Base-by-base conservation (phyloP, 2,797 vertebrate genomes). In the Amblyraja radiata region DNA sequence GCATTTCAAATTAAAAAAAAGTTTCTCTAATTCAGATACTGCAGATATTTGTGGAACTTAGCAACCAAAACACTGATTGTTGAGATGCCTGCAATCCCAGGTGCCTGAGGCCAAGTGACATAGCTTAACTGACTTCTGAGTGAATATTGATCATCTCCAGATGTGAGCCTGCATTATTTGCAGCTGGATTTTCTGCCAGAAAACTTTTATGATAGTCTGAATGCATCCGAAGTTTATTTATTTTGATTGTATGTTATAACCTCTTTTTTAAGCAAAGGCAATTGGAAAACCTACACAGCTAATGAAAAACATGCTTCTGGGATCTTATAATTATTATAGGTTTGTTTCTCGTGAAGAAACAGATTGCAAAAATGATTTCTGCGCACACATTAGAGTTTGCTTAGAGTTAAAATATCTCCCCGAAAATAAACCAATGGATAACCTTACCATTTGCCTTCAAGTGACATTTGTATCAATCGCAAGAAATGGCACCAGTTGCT, bases 301-400 rank as follows among this genome's bases (percentile, higher is more conserved):
- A 76, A 92, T 92, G 71, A 76, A 92, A 73, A 54, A 74, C 90
- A 76, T 92, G 23, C 68, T 14, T 73, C 23, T 74, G 11, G 46
- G 25, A 39, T 92, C 46, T 18, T 92, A 54, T n/a, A 92, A 92
- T 92, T 76, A 74, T 91, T 91, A 25, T 91, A 25, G 21, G 68
- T 21, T 46, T 74, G 71, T 76, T 76, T 28, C 25, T 92, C 28
- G 73, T 76, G 46, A 92, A 54, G 71, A 23, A 54, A 8, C 23
- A 76, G 68, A 92, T 28, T 58, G 71, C 14, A 25, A 71, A 92
- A 92, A 16, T 92, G 6, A 92, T 39, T 74, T 74, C 23, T 76
- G 25, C 71, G 8, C 71, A 16, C 46, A 28, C 25, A 92, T 74
- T 91, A 73, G 68, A 73, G 46, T 28, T 86, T 86, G 58, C 83